Base-by-base conservation (phyloP, 2,888 invertebrate genomes). In the Leptinotarsa tumamoca region DNA sequence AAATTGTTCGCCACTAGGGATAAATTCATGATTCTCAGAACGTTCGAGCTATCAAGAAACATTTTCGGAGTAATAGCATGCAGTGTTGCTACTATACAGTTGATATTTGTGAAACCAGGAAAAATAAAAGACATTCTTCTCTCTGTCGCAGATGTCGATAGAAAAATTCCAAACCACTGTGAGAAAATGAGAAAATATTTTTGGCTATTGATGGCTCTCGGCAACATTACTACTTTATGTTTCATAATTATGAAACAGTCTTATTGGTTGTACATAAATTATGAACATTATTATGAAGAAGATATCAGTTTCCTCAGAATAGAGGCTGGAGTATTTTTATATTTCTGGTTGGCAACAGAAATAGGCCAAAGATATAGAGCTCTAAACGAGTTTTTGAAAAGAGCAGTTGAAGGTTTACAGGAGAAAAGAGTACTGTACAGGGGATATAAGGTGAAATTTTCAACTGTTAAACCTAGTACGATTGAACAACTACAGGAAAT, bases 11-110 rank as follows among this genome's bases (percentile, higher is more conserved):
- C 5, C 2, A 63, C 43, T 2, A 5, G 10, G 2, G 33, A 15
- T 17, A 33, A 63, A 33, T 63, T 33, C 63, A n/a, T 43, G 33
- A n/a, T 63, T 27, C 4, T 63, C 14, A 63, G 63, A 63, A n/a
- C 10, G 0, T 17, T 63, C n/a, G 63, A 63, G n/a, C 0, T 43
- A 18, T 15, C 43, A 10, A 63, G 33, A 43, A 63, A 63, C 63
- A n/a, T 15, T 63, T 63, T 63, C 18, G 43, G 63, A 18, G 7
- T 43, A 15, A n/a, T 63, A 5, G 43, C n/a, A 10, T 3, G 33
- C 4, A n/a, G 17, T 43, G 33, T 63, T 4, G 63, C 63, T n/a
- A 63, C 33, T n/a, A 63, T 63, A 33, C 27, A 43, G n/a, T 33
- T 63, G 2, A 10, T 63, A 33, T 63, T 63, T 7, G 2, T 43